Base-by-base conservation (phyloP, 2,797 vertebrate genomes). In the Natrix natrix region DNA sequence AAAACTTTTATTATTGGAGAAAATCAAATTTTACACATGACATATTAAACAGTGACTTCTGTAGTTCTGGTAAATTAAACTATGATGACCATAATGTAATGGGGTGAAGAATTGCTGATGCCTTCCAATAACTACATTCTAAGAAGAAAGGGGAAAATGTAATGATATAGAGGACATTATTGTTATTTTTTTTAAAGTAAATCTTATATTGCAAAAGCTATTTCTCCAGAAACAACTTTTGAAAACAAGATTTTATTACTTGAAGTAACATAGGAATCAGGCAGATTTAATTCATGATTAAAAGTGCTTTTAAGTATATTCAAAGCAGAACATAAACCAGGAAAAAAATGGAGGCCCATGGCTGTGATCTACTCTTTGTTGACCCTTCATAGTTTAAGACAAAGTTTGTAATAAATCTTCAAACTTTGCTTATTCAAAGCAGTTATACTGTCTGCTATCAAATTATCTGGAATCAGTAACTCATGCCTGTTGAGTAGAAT, bases 31-130 rank as follows among this genome's bases (percentile, higher is more conserved):
- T 63, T 90, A n/a, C 28, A 74, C 88, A 83, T 93, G 92, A 91
- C 91, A 91, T 92, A 91, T 92, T 43, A n/a, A 88, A 92, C 69
- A 94, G 52, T 60, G 86, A 94, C 57, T 90, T 93, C n/a, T 16
- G 16, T 91, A 90, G 48, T 95, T 93, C 56, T 93, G 74, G 83
- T 91, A 93, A 94, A 94, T 88, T 78, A 52, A 63, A 89, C 12
- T 90, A 0, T 8, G 63, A 2, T 17, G 37, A 6, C 37, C 91
- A 0, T 93, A 91, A 94, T 32, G 60, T 89, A 91, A 87, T 89
- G 92, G 90, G 37, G 87, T 89, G 32, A 89, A 59, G 56, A 86
- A 32, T 66, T 94, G 55, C 91, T 92, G 74, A 37, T 52, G 26
- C 63, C 87, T 14, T 3, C 37, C 56, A 86, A 93, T 57, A 55